Percentiles rank a stretch among this genome's conserved stretches.
Conservation (phyloP, 1,140 invertebrate species). For the Cheumatopsyche charites region DNA sequence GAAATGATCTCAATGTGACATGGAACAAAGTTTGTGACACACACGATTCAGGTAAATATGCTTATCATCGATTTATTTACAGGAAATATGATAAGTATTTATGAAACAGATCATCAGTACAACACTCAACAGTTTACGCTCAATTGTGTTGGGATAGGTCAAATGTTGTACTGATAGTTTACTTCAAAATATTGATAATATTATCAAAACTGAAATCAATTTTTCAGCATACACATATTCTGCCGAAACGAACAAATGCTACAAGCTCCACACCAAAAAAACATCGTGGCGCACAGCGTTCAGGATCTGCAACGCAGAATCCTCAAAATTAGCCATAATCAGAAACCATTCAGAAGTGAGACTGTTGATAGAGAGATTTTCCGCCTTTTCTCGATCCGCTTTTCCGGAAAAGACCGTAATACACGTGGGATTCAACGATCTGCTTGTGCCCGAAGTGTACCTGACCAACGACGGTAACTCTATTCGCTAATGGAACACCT, state of each 20-base stretch:
- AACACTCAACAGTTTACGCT: too few species aligned
- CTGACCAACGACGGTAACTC: not conserved
- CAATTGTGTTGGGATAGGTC: too few species aligned
- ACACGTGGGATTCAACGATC: constrained; percentile 11
- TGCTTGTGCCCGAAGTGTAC: not conserved
- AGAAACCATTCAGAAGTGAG: not conserved
- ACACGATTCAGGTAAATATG: not conserved
- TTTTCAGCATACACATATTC: not conserved
- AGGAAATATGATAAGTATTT: too few species aligned
- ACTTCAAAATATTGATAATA: too few species aligned
- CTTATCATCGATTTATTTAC: too few species aligned
- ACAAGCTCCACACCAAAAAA: not conserved
- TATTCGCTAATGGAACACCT: not conserved
- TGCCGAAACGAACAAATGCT: not conserved
- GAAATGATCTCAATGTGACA: not conserved
- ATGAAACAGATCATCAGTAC: too few species aligned
- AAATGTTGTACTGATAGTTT: too few species aligned
- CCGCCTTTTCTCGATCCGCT: not conserved
- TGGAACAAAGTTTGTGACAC: not conserved
- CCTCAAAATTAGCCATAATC: not conserved
- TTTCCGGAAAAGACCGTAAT: not conserved
- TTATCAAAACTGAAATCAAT: too few species aligned
- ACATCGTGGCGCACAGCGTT: not conserved
- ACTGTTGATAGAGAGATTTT: too few species aligned
- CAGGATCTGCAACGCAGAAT: not conserved